Base-by-base conservation (phyloP, 2,888 invertebrate genomes). In the Andrena praecox region DNA sequence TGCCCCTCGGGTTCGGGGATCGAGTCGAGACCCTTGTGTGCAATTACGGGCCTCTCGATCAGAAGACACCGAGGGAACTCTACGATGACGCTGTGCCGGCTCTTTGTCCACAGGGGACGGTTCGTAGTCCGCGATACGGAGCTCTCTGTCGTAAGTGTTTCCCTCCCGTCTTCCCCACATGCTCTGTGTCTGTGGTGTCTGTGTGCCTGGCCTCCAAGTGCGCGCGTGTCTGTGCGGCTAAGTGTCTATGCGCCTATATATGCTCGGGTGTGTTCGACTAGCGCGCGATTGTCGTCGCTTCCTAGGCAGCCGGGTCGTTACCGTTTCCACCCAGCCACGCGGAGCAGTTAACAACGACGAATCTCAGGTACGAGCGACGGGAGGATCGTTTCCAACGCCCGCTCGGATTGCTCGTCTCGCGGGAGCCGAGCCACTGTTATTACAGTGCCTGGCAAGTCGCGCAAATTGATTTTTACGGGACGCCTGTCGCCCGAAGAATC, bases 41-140 rank as follows among this genome's bases (percentile, higher is more conserved):
- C 89, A 93, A 93, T 93, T 93, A 93, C 89, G 92, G 92, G 80
- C 91, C 92, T 86, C 90, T 91, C 89, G 91, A 92, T 91, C 89
- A 90, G 68, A 77, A 89, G 70, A 85, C 85, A 85, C 85, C 86
- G 56, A 82, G 85, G 79, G 89, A 89, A 78, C 90, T 93, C 84
- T 91, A 91, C 89, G 89, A 90, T 77, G 84, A 89, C 82, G 89
- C 90, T 75, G 85, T 81, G 56, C 89, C 89, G 69, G 89, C 88
- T 82, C 78, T 78, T 64, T 88, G 88, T 80, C 88, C 86, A 52
- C 59, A n/a, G 54, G 82, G 79, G 12, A 85, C 80, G 56, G 50
- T 42, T n/a, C 81, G 59, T 12, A 88, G 86, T 35, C 5, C 12
- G 35, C 63, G 48, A 69, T 84, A 84, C 52, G 54, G 6, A 33